Evolutionary conservation across 1,140 invertebrate species (phyloP).

Genomic region (Cepaea nemoralis): DNA sequence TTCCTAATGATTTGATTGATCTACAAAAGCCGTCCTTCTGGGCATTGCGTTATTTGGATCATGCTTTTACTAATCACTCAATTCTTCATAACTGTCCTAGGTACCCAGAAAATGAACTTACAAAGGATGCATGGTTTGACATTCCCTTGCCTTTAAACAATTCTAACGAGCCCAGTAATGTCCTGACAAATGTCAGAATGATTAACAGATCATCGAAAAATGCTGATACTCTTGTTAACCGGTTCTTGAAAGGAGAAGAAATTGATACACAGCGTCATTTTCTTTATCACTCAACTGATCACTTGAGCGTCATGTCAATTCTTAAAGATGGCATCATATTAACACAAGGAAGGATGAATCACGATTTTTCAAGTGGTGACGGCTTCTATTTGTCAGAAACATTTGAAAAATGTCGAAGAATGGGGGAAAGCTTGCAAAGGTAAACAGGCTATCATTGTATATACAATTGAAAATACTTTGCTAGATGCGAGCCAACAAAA

Average conservation of each 20-base stretch:
- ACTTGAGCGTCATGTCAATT: background rate
- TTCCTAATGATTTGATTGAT: too few relatives aligned
- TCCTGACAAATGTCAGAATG: too few relatives aligned
- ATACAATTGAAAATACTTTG: background rate
- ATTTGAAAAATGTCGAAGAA: background rate
- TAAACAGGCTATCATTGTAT: background rate
- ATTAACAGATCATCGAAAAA: too few relatives aligned
- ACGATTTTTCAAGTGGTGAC: constrained; percentile 8
- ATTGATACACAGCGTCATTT: background rate
- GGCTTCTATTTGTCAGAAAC: constrained; percentile 1
- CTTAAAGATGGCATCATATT: background rate
- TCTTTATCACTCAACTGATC: background rate
- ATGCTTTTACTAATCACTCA: too few relatives aligned
- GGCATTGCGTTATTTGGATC: too few relatives aligned
- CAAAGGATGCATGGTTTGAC: too few relatives aligned
- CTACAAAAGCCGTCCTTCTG: too few relatives aligned
- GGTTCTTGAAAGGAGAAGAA: background rate
- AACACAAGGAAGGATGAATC: background rate
- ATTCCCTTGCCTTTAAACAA: too few relatives aligned
- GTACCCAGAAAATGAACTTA: too few relatives aligned
- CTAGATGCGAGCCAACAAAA: background rate
- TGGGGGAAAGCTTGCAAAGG: background rate
- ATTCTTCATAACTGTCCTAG: too few relatives aligned
- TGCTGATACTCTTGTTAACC: too few relatives aligned
- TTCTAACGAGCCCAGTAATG: too few relatives aligned